Base-by-base conservation (phyloP, 2,888 invertebrate species). In the Schrankia costaestrigalis region DNA sequence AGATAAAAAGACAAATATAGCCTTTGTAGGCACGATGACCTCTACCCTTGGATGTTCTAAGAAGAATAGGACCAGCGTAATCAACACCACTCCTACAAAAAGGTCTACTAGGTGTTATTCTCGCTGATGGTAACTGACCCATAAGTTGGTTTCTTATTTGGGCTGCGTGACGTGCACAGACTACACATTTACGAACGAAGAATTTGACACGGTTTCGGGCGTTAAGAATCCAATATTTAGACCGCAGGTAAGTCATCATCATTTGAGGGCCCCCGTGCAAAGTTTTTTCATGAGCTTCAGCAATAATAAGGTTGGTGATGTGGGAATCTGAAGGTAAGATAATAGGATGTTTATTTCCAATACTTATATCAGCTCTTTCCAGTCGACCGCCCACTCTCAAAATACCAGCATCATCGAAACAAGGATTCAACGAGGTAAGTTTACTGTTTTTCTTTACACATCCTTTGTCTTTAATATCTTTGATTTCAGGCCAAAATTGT, bases 221-320 rank as follows among this genome's bases (percentile, higher is more conserved):
- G 9, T 15, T 3, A 7, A 26, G 4, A 8, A 26, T 26, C 26
- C 26, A 26, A 8, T 26, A 26, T 8, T 28, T 28, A 3, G 18
- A 11, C 2, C 28, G 10, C 10, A 28, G 3, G 8, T 28, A 12
- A n/a, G 4, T n/a, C 1, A 28, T 1, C 28, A 28, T 28, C 10
- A 19, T 2, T 8, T 19, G 18, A 8, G 10, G 10, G 8, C 28
- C 28, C 9, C 31, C 31, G n/a, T 25, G 27, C 8, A 31, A 10
- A 4, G 31, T 32, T 12, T 17, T 18, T 8, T 8, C 7, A 11
- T 37, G 28, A 19, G 37, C 31, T 11, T 37, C 35, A 9, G 23
- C 24, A 13, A 29, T 25, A 4, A 29, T 24, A 12, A 35, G 13
- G 11, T n/a, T 12, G 5, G 28, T 29, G 1, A 30, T 9, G 7